A percentile compares a stretch with the other conserved stretches of the same genome.
phyloP scores from a whole-genome alignment of 2,113 vertebrate genomes.

The Balaeniceps rex region DNA sequence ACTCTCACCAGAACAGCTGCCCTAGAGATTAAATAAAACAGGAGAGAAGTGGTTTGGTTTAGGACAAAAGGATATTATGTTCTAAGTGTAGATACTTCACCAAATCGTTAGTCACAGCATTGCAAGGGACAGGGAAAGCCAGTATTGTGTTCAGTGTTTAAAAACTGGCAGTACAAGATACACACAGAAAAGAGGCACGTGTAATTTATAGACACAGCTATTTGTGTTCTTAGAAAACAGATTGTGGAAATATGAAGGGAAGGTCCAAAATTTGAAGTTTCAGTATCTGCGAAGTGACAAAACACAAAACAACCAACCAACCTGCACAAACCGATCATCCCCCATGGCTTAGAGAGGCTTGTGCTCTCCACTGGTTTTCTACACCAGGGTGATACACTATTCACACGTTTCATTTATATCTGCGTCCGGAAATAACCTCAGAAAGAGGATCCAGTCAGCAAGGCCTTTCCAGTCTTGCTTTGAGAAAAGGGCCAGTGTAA shows the following conservation, averaged over 20 bases:
- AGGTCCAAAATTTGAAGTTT: not conserved
- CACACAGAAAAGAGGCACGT: accelerated
- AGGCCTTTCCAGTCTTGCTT: not conserved
- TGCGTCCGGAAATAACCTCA: not conserved
- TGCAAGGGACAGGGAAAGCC: not conserved
- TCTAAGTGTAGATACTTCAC: not conserved
- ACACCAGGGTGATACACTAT: too few relatives aligned
- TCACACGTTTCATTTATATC: not conserved
- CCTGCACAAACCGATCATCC: not conserved
- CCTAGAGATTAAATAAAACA: not conserved
- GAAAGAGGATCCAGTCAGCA: not conserved
- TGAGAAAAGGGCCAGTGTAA: not conserved
- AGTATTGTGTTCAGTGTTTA: not conserved
- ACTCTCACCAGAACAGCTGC: not conserved
- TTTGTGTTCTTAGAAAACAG: not conserved
- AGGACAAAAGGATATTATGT: not conserved
- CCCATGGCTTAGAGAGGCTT: not conserved
- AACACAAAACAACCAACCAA: not conserved
- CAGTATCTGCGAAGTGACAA: not conserved
- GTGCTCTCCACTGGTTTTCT: not conserved
- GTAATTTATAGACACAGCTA: not conserved
- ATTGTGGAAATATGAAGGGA: not conserved
- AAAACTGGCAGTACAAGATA: not conserved
- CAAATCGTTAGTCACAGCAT: not conserved
- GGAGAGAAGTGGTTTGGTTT: not conserved